Percentiles rank a stretch among this genome's conserved stretches.
Evolutionary conservation across 1,140 invertebrate species (phyloP).

Genomic region (Drosophila melanica): DNA sequence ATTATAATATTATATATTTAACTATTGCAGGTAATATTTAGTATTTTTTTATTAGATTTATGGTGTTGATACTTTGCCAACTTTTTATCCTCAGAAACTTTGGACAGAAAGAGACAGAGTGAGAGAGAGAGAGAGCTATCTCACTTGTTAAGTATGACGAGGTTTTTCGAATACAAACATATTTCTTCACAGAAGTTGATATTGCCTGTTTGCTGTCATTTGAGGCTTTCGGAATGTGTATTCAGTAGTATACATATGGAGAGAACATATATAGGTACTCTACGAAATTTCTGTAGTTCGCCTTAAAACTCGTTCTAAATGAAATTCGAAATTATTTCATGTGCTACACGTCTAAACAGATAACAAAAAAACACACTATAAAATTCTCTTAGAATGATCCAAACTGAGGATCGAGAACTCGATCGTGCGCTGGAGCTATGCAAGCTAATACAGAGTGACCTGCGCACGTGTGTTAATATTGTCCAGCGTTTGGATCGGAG

Average conservation of each 20-base stretch:
- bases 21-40: no score
- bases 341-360: constrained; percentile 27
- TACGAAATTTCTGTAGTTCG: constrained; percentile 20
- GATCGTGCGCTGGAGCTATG: constrained; percentile 53
- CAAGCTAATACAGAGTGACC: constrained; percentile 25
- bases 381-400: constrained; percentile 34
- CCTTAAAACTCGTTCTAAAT: constrained; percentile 31
- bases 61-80: no score
- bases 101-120: no score
- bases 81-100: no score
- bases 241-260: not conserved
- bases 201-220: not conserved
- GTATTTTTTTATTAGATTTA: no score
- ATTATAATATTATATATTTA: no score
- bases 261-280: not conserved
- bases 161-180: no score
- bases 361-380: constrained; percentile 27
- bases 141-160: no score
- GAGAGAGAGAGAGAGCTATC: no score
- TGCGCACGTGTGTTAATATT: constrained; percentile 33
- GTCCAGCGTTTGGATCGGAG: constrained; percentile 48
- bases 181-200: not conserved
- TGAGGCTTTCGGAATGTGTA: not conserved
- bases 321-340: constrained; percentile 33
- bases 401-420: constrained; percentile 42